Percentiles rank a stretch among this genome's conserved stretches.
Conservation (phyloP, 2,888 invertebrate species). For the Erebia palarica region DNA sequence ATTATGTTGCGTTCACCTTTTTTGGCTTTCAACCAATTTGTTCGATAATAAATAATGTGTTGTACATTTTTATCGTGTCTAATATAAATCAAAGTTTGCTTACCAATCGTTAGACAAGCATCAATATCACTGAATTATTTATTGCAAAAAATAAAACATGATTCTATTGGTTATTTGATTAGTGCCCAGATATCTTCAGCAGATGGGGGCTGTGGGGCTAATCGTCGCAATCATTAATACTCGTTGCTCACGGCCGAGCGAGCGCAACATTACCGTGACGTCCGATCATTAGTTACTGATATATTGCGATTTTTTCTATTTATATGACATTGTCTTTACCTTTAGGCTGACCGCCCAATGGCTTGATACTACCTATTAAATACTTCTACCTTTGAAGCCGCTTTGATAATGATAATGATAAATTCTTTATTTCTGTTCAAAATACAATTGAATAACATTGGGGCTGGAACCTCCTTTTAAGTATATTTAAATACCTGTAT, state of each 20-base stretch:
- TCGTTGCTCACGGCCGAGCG: conserved; percentile 69
- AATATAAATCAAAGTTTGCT: neutral
- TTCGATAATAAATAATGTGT: too few relatives aligned
- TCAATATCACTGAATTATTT: neutral
- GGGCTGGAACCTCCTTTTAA: too few relatives aligned
- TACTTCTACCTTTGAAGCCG: neutral
- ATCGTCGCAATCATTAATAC: conserved; percentile 69
- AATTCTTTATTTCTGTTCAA: too few relatives aligned
- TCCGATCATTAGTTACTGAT: conserved; percentile 71
- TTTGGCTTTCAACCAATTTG: too few relatives aligned
- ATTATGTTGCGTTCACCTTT: too few relatives aligned
- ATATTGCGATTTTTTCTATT: conserved; percentile 57
- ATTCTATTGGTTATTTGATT: conserved; percentile 42
- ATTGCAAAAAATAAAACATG: neutral
- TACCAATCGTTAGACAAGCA: neutral
- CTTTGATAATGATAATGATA: too few relatives aligned
- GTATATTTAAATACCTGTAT: too few relatives aligned
- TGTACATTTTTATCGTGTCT: too few relatives aligned
- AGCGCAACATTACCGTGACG: conserved; percentile 60
- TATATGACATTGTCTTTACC: conserved; percentile 30
- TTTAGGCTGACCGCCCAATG: neutral
- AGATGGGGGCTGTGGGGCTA: conserved; percentile 73
- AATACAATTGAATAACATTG: too few relatives aligned
- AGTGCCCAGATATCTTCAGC: conserved; percentile 58
- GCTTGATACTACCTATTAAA: neutral